Conservation (phyloP, 2,797 vertebrate genomes). For the Heliangelus exortis region DNA sequence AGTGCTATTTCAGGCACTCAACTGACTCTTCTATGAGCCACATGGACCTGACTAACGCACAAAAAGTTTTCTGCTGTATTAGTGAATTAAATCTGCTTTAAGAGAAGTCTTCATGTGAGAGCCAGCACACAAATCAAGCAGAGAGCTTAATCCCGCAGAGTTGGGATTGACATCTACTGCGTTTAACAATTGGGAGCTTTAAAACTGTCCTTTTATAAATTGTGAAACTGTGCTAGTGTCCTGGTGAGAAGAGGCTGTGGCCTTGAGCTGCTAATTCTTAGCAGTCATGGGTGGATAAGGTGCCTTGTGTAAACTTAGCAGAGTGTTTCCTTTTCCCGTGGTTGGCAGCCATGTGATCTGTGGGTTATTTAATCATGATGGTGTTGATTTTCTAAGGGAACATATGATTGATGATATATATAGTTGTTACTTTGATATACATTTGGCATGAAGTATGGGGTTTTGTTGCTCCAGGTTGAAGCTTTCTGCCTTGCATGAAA, state of each 20-base stretch:
- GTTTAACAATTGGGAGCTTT: background rate
- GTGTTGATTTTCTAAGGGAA: background rate
- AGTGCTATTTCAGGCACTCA: background rate
- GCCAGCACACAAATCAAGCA: background rate
- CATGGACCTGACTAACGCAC: background rate
- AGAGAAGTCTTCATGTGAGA: background rate
- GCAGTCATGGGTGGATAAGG: background rate
- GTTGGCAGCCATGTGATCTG: background rate
- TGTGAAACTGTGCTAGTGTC: background rate
- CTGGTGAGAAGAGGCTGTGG: background rate
- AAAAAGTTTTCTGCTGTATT: background rate
- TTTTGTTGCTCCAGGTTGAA: background rate
- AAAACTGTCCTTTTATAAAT: background rate
- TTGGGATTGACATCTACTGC: background rate
- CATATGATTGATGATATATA: background rate
- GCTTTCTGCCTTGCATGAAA: background rate
- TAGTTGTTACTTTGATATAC: background rate
- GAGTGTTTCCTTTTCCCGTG: background rate
- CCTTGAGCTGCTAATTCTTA: background rate
- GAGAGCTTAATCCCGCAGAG: background rate
- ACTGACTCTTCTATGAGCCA: background rate
- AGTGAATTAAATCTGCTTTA: background rate
- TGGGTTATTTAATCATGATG: background rate
- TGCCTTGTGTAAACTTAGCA: background rate
- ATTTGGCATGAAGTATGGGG: background rate